Evolutionary conservation across 2,888 invertebrate genomes (phyloP), one percentile per base, ranked within the genome.

Genomic region (Unio pictorum): DNA sequence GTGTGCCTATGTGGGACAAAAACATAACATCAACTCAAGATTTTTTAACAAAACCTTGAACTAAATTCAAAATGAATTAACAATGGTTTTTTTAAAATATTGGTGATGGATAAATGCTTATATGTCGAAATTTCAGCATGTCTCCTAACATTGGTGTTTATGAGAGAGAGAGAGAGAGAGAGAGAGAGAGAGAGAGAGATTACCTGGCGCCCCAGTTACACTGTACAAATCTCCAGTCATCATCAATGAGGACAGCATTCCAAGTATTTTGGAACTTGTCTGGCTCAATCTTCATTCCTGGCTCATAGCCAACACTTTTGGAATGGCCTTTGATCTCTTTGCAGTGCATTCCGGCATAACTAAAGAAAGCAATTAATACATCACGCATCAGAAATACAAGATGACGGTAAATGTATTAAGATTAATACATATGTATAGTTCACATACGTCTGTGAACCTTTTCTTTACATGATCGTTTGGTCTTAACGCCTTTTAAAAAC

Each of bases 191-290:
- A 11, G 45, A 45, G 45, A 45, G 5, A 4, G 65, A 63, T 64
- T 72, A 89, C 89, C 89, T 87, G 8, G 90, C 90, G 34, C 89
- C 90, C 90, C 90, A 90, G 84, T 90, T 89, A 71, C 90, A 90
- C 82, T 90, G 90, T 17, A 90, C 87, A 4, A 88, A 85, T 73
- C 90, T 76, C 90, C 90, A 90, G 73, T 90, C 89, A 0, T 88
- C 89, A 64, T 86, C 88, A 58, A 90, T 85, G 17, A 89, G 78
- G 17, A 90, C 89, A 61, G 89, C 87, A 74, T 90, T 90, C 90
- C 90, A 90, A 0, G 89, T 89, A 81, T 90, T 90, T 74, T 88
- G 87, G 78, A 90, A 90, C 68, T 80, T 88, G 11, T 88, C 88
- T 4, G 88, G 87, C 28, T 82, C 78, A 45, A 90, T 87, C 78